Conservation (phyloP, 2,888 invertebrate species). For the Elgonia sp. region DNA sequence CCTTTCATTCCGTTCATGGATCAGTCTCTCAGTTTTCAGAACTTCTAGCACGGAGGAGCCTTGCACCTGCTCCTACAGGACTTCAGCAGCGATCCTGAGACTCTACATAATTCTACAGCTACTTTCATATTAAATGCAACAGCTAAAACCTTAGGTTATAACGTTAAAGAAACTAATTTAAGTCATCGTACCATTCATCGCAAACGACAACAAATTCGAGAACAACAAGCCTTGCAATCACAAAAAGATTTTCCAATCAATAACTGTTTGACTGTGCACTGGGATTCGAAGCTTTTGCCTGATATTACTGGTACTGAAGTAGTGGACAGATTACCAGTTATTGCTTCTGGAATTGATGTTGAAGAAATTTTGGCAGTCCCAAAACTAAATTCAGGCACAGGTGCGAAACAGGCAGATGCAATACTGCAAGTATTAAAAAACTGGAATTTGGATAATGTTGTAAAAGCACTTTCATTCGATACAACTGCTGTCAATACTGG, state of each 20-base stretch:
- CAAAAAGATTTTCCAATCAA: background rate
- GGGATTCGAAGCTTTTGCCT: background rate
- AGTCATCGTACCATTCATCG: no score
- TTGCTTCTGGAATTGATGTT: background rate
- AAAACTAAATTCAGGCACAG: background rate
- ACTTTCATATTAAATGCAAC: no score
- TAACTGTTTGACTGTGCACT: background rate
- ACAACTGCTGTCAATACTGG: background rate
- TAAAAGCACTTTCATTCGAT: background rate
- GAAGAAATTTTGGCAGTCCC: background rate
- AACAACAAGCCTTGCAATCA: background rate
- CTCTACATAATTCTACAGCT: no score
- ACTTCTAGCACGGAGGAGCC: no score
- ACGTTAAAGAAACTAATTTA: no score
- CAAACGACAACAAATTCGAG: background rate
- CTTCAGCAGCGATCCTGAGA: no score
- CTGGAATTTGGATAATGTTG: background rate
- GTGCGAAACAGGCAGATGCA: background rate
- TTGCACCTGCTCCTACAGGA: no score
- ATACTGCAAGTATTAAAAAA: background rate
- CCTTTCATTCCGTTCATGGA: no score
- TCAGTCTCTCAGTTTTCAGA: no score
- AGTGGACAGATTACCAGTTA: background rate
- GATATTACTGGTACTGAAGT: background rate
- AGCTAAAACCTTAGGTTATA: no score